These are phyloP conservation scores for Dascillus cervinus DNA, from an alignment of 2,888 invertebrate species.

Conservation along the genomic window DNA sequence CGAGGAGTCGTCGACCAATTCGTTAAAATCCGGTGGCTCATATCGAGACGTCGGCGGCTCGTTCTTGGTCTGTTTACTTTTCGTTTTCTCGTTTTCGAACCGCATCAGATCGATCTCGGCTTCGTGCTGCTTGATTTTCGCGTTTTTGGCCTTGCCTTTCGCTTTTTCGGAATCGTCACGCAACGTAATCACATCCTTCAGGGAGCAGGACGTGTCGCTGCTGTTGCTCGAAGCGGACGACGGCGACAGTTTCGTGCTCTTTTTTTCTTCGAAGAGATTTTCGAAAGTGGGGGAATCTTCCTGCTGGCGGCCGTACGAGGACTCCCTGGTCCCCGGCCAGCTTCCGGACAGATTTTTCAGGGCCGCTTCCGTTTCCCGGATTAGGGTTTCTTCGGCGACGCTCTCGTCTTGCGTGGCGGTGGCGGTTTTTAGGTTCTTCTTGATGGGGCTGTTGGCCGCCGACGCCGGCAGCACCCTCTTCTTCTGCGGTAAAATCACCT, in stretches of 20 bases:
- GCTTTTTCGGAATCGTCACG: conserved; percentile 33
- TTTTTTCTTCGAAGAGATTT: conserved; percentile 77
- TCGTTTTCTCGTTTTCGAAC: conserved; percentile 45
- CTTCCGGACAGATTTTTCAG: conserved; percentile 80
- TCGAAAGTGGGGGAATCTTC: conserved; percentile 77
- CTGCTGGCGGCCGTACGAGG: conserved; percentile 55
- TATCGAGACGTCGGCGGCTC: conserved; percentile 47
- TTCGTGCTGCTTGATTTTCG: conserved; percentile 34
- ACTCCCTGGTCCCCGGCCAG: conserved; percentile 66
- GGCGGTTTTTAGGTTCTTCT: conserved; percentile 43
- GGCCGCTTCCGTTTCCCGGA: conserved; percentile 82
- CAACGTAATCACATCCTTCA: conserved; percentile 57
- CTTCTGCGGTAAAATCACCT: conserved; percentile 51
- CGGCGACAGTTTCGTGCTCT: conserved; percentile 55
- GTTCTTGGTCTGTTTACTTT: conserved; percentile 33
- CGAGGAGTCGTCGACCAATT: conserved; percentile 68
- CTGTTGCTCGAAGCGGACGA: conserved; percentile 54
- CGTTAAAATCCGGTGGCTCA: conserved; percentile 68
- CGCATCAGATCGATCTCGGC: conserved; percentile 30
- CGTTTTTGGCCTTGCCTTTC: conserved; percentile 23
- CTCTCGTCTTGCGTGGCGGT: conserved; percentile 34
- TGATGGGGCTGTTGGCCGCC: conserved; percentile 31
- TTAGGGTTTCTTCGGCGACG: conserved; percentile 69
- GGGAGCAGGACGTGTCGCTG: conserved; percentile 53
- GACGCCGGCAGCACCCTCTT: conserved; percentile 45